phyloP scores from a whole-genome alignment of 2,797 vertebrate species.

The Acanthurus leucopareius region DNA sequence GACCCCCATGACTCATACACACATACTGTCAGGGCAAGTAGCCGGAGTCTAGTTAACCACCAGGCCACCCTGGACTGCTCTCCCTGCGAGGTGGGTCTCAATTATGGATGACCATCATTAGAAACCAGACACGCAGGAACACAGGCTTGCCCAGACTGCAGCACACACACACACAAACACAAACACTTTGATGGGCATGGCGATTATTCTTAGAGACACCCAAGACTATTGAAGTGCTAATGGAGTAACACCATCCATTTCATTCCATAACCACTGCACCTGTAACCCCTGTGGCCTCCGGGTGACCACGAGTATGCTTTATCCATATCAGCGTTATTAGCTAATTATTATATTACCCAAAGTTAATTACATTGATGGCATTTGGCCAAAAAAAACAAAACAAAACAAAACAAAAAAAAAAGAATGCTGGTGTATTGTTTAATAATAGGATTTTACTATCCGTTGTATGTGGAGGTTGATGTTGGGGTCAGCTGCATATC shows the following conservation, averaged over 20 bases:
- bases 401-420: too few species aligned
- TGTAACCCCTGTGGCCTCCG: slow-evolving; percentile 44
- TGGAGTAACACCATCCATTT: slow-evolving; percentile 73
- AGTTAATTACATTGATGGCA: too few species aligned
- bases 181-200: slow-evolving; percentile 52
- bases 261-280: slow-evolving; percentile 53
- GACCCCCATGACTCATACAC: slow-evolving; percentile 71
- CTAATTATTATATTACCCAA: neutral
- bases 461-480: neutral
- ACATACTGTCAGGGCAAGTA: slow-evolving; percentile 29
- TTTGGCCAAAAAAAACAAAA: too few species aligned
- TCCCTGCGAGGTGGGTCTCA: slow-evolving; percentile 76
- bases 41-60: slow-evolving; percentile 61
- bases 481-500: neutral
- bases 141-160: slow-evolving; percentile 61
- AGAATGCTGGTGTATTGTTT: neutral
- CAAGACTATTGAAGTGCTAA: slow-evolving; percentile 78
- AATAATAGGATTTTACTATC: neutral
- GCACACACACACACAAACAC: slow-evolving; percentile 47
- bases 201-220: slow-evolving; percentile 77
- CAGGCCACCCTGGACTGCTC: slow-evolving; percentile 68
- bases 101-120: slow-evolving; percentile 85
- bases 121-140: slow-evolving; percentile 84
- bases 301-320: slow-evolving; percentile 37
- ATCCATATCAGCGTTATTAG: slow-evolving; percentile 11